Evolutionary conservation across 2,888 invertebrate genomes (phyloP).

Genomic region (Agapostemon virescens): DNA sequence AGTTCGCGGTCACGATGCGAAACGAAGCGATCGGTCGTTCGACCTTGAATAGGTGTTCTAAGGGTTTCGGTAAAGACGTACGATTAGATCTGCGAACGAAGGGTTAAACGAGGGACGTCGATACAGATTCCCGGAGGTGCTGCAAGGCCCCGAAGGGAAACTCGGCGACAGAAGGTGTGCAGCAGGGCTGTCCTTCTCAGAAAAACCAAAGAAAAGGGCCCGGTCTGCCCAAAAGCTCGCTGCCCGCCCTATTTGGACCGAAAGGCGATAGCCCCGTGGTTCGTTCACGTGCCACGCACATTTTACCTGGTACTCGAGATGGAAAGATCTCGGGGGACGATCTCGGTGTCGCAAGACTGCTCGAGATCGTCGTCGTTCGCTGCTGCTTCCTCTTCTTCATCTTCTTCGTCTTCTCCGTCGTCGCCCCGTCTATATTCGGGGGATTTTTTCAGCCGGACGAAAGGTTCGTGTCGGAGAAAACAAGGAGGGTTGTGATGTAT

Average conservation of each 20-base stretch:
- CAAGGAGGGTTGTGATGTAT: constrained; percentile 35
- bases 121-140: neutral
- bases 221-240: constrained; percentile 25
- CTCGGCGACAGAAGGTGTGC: constrained; percentile 41
- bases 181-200: constrained; percentile 32
- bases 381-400: neutral
- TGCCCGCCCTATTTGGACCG: constrained; percentile 14
- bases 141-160: constrained; percentile 2
- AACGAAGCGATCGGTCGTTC: no score
- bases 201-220: constrained; percentile 41
- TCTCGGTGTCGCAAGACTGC: constrained; percentile 51
- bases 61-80: no score
- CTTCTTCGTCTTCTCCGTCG: neutral
- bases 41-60: no score
- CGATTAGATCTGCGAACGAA: neutral
- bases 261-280: constrained; percentile 54
- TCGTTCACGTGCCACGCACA: constrained; percentile 62
- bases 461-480: constrained; percentile 35
- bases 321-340: constrained; percentile 51
- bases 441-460: constrained; percentile 22
- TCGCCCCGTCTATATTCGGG: constrained; percentile 16
- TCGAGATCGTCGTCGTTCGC: constrained; percentile 51
- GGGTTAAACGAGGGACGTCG: neutral
- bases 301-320: constrained; percentile 52
- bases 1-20: no score